Evolutionary conservation across 1,140 invertebrate species (phyloP), one percentile per base, ranked within the genome.

Genomic region (Sesamia nonagrioides): DNA sequence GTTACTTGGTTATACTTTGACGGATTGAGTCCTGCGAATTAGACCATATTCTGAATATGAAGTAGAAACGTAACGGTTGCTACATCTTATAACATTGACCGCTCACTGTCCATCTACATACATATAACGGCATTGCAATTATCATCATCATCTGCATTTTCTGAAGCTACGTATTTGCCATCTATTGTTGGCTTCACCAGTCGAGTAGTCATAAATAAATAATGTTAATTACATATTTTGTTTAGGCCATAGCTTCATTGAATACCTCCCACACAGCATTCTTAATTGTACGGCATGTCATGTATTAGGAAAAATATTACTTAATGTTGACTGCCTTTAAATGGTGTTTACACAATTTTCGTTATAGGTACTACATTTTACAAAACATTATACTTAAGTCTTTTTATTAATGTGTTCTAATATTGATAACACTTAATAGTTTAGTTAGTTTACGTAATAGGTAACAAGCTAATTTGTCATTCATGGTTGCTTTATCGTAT

Each of bases 211-310:
- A 35, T 21, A 33, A 13, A 35, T 60, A 60, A 60, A 33, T 21
- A 60, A 60, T 35, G 56, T 60, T 35, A 60, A 60, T 60, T 60
- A 60, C n/a, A n/a, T n/a, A n/a, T n/a, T 56, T 60, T n/a, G 56
- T 6, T 60, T 60, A 11, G 27, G 33, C 56, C 27, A 60, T 60
- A 15, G 11, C 21, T 60, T 60, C 33, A 60, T 27, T 56, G 15
- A n/a, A 4, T n/a, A n/a, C 45, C 15, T n/a, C 45, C 45, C 45
- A 50, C 45, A 50, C 15, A n/a, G 0, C 15, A 50, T 50, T 50
- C 45, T 50, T 50, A 50, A 50, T 50, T 50, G 45, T 50, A 5
- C 15, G 45, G 45, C 45, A 50, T 50, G 15, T n/a, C 45, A n/a
- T n/a, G 45, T 15, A 0, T 40, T n/a, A n/a, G n/a, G n/a, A n/a